Evolutionary conservation across 2,888 invertebrate genomes (phyloP).

Genomic region (Amphipyra tragopoginis): DNA sequence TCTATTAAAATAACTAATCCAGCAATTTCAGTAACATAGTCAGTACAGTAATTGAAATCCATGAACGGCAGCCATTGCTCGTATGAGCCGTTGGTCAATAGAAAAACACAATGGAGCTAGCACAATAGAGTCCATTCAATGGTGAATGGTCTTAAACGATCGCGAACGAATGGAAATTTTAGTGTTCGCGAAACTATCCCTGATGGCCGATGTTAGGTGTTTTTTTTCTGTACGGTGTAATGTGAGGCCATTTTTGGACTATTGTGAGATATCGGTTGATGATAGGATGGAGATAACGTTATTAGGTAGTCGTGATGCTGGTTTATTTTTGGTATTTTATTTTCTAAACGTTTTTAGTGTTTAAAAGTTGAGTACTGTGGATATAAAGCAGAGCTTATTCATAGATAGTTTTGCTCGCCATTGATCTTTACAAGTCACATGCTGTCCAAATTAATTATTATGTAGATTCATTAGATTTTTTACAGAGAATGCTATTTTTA

Average conservation of each 20-base stretch:
- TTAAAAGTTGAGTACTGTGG: too few species aligned
- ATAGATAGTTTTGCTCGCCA: too few species aligned
- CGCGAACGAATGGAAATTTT: slow-evolving; percentile 85
- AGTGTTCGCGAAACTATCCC: slow-evolving; percentile 77
- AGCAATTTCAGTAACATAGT: slow-evolving; percentile 75
- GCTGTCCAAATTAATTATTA: too few species aligned
- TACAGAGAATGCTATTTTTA: too few species aligned
- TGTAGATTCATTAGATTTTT: too few species aligned
- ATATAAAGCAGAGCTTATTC: too few species aligned
- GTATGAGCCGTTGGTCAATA: slow-evolving; percentile 82
- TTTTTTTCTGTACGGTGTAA: slow-evolving; percentile 65
- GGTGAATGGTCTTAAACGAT: slow-evolving; percentile 84
- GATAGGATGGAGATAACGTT: neutral
- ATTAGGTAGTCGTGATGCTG: too few species aligned
- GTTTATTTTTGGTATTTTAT: neutral
- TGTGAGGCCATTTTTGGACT: slow-evolving; percentile 25
- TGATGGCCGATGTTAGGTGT: slow-evolving; percentile 66
- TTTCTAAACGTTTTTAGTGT: too few species aligned
- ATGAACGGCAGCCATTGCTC: slow-evolving; percentile 71
- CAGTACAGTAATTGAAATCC: slow-evolving; percentile 82
- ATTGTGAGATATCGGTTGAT: slow-evolving; percentile 7
- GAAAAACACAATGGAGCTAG: slow-evolving; percentile 83
- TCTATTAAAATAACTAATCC: slow-evolving; percentile 73
- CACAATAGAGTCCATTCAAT: slow-evolving; percentile 82
- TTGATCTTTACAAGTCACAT: too few species aligned